Evolutionary conservation across 2,888 invertebrate species (phyloP), one percentile per base, ranked within the genome.

Genomic region (Eledone cirrhosa): DNA sequence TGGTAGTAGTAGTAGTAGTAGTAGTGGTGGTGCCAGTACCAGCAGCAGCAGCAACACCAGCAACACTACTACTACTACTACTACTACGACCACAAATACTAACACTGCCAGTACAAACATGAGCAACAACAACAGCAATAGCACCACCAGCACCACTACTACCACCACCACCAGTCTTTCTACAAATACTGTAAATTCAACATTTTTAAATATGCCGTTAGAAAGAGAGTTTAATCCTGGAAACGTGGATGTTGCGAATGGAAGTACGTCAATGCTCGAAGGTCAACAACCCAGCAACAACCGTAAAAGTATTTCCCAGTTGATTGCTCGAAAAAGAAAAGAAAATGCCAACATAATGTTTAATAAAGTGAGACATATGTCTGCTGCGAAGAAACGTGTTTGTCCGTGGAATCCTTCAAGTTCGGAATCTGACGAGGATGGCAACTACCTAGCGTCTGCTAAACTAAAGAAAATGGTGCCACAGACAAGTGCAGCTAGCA

Each of bases 241-340:
- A 41, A n/a, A 11, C n/a, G 31, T 41, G n/a, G n/a, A 31, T 41
- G n/a, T 24, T n/a, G 33, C 31, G 16, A 33, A 53, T 14, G 27
- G 14, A 22, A 33, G 24, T 16, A 48, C 31, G n/a, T 63, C 31
- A 7, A 47, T 53, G 74, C 41, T 48, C 16, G 78, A 76, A 67
- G 80, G 76, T 13, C 78, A 79, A 16, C 77, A 59, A 8, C 74
- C 78, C n/a, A 74, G 24, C 31, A 80, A 63, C 29, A 77, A 77
- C 33, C 74, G 82, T 11, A 80, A 80, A 67, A 84, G 82, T 65
- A 85, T 87, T 75, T 82, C 85, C 11, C 83, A 84, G 53, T 80
- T 87, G 65, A 86, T 87, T 22, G 84, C 82, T 19, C 83, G 84
- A 78, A 87, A 86, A 79, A 82, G 85, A 72, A 80, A 84, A 63